phyloP scores from a whole-genome alignment of 2,888 invertebrate species.

The Mylabris sibirica region DNA sequence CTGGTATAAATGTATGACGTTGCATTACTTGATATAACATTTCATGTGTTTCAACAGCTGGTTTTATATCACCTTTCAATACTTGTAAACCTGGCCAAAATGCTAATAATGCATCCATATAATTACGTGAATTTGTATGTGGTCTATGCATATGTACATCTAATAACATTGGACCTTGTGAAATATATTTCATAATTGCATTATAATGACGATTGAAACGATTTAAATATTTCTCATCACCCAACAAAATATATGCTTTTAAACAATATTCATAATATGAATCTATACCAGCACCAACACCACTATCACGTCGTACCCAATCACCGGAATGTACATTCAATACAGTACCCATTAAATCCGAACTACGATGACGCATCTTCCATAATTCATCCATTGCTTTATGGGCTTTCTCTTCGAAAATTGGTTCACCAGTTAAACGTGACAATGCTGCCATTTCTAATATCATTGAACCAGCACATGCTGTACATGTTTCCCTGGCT shows the following conservation, averaged over 20 bases:
- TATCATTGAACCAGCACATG: conserved; percentile 98
- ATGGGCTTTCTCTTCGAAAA: conserved; percentile 94
- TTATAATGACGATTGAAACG: conserved; percentile 95
- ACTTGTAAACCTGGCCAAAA: conserved; percentile 97
- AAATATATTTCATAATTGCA: conserved; percentile 97
- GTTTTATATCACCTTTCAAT: conserved; percentile 85
- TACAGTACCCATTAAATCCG: conserved; percentile 96
- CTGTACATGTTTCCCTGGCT: conserved; percentile 93
- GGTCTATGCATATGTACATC: conserved; percentile 93
- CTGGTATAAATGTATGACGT: conserved; percentile 96
- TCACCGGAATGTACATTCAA: conserved; percentile 98
- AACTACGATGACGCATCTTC: conserved; percentile 88
- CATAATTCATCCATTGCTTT: conserved; percentile 97
- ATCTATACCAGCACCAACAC: conserved; percentile 99
- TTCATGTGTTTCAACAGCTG: conserved; percentile 98
- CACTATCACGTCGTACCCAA: conserved; percentile 96
- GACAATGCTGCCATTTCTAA: conserved; percentile 97
- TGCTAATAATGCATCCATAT: conserved; percentile 96
- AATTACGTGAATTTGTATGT: conserved; percentile 91
- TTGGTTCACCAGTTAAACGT: conserved; percentile 86
- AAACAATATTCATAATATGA: conserved; percentile 98
- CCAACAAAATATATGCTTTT: conserved; percentile 94
- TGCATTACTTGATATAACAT: conserved; percentile 99
- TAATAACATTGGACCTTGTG: conserved; percentile 89
- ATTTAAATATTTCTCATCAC: conserved; percentile 91